phyloP scores from a whole-genome alignment of 2,888 invertebrate genomes.

The Dolomedes plantarius region DNA sequence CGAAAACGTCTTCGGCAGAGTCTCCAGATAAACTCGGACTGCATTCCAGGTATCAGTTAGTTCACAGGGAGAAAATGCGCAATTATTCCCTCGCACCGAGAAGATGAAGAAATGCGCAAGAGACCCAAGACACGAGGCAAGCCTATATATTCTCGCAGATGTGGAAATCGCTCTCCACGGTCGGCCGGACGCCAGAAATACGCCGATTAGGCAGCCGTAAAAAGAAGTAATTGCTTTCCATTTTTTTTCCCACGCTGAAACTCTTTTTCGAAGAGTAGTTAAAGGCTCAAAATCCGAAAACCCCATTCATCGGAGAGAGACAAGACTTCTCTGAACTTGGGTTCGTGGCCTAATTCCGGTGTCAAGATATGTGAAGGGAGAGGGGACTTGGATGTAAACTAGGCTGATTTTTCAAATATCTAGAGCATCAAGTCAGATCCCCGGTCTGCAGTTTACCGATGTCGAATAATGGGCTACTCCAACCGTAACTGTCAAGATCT shows the following conservation, averaged over 20 bases:
- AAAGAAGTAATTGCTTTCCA: background rate
- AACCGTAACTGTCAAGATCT: too few species aligned
- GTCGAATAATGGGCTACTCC: too few species aligned
- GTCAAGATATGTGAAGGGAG: background rate
- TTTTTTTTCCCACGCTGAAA: background rate
- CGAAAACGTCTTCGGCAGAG: too few species aligned
- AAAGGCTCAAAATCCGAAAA: background rate
- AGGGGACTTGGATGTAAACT: background rate
- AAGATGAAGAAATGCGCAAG: too few species aligned
- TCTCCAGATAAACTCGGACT: too few species aligned
- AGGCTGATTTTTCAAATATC: conserved; percentile 1
- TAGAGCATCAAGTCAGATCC: background rate
- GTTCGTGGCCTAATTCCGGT: background rate
- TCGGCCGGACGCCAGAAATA: background rate
- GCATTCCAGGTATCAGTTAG: too few species aligned
- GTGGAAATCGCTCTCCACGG: background rate
- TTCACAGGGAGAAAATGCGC: too few species aligned
- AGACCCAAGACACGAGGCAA: too few species aligned
- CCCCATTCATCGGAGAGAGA: background rate
- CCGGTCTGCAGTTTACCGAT: too few species aligned
- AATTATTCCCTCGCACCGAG: too few species aligned
- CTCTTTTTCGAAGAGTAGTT: background rate
- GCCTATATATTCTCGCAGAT: too few species aligned
- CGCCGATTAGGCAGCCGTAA: background rate
- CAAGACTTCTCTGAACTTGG: background rate